Conservation (phyloP, 2,113 vertebrate genomes). For the Myotis davidii region DNA sequence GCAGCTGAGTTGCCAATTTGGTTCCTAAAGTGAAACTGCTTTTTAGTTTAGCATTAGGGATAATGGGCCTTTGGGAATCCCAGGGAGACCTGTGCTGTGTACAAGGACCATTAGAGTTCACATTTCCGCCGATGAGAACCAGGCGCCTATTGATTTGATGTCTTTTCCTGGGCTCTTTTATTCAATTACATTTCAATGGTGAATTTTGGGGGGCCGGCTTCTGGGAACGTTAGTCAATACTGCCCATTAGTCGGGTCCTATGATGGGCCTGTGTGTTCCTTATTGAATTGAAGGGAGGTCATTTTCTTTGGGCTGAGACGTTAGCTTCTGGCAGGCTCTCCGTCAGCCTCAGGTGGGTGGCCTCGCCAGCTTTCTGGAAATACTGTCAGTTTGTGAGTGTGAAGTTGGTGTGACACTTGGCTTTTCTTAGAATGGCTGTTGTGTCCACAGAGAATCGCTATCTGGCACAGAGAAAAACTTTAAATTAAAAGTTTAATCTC, state of each 20-base stretch:
- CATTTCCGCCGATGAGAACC: background rate
- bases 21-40: slow-evolving; percentile 59
- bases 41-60: background rate
- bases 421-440: background rate
- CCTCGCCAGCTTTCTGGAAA: background rate
- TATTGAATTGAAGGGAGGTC: slow-evolving; percentile 19
- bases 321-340: background rate
- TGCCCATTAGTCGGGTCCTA: background rate
- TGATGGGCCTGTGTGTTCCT: background rate
- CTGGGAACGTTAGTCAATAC: slow-evolving; percentile 18
- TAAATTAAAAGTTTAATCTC: background rate
- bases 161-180: slow-evolving; percentile 35
- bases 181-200: slow-evolving; percentile 48
- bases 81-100: background rate
- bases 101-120: background rate
- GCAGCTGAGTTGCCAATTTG: slow-evolving; percentile 59
- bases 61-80: slow-evolving; percentile 6
- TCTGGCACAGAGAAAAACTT: background rate
- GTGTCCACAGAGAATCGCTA: background rate
- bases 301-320: slow-evolving; percentile 21
- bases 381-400: background rate
- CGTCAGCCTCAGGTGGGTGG: background rate
- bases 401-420: background rate
- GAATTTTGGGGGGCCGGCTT: background rate
- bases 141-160: background rate